Conservation (phyloP, 2,888 invertebrate genomes). For the Sphaerophoria rueppellii region DNA sequence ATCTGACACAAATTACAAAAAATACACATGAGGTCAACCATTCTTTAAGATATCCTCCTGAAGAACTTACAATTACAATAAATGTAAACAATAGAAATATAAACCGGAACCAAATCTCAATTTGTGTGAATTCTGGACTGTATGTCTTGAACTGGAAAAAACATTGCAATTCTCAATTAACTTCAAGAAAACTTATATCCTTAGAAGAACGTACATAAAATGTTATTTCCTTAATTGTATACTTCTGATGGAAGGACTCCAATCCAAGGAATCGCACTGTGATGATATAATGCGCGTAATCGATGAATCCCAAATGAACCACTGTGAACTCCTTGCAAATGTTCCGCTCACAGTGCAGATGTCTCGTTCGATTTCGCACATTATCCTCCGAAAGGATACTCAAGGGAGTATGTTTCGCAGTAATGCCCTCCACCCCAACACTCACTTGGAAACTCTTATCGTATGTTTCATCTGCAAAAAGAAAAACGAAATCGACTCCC, state of each 20-base stretch:
- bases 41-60: not conserved
- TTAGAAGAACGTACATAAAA: slow-evolving; percentile 88
- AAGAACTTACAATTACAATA: slow-evolving; percentile 89
- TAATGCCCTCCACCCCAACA: slow-evolving; percentile 91
- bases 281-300: slow-evolving; percentile 93
- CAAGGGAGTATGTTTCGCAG: slow-evolving; percentile 88
- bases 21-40: not conserved
- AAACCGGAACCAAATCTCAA: slow-evolving; percentile 98
- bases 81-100: slow-evolving; percentile 95
- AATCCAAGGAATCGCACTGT: slow-evolving; percentile 93
- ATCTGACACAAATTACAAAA: slow-evolving; percentile 86
- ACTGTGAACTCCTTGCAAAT: slow-evolving; percentile 94
- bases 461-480: slow-evolving; percentile 90
- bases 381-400: slow-evolving; percentile 86
- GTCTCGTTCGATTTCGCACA: slow-evolving; percentile 90
- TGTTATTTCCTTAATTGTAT: slow-evolving; percentile 91
- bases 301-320: slow-evolving; percentile 93
- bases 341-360: slow-evolving; percentile 90
- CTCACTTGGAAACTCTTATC: slow-evolving; percentile 94
- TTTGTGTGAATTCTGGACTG: slow-evolving; percentile 97
- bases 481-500: not conserved
- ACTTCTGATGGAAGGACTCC: slow-evolving; percentile 91
- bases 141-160: slow-evolving; percentile 94
- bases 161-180: not conserved
- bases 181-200: not conserved